phyloP scores from a whole-genome alignment of 2,113 vertebrate species.

The Corythornis madagascariensis region DNA sequence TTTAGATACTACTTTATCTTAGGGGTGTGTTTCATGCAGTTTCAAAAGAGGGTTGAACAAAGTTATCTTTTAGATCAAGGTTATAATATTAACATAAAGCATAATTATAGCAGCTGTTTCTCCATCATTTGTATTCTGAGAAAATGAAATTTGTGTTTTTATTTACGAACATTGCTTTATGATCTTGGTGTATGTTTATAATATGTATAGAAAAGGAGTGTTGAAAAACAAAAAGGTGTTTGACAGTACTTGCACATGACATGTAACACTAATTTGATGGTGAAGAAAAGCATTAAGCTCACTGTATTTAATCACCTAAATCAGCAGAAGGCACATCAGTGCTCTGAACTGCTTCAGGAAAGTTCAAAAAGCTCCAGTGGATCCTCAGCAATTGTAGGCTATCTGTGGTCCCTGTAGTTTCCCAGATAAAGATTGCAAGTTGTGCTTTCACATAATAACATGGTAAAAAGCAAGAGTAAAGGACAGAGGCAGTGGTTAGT shows the following conservation, averaged over 20 bases:
- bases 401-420: background rate
- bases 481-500: background rate
- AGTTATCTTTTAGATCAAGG: background rate
- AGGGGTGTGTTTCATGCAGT: background rate
- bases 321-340: background rate
- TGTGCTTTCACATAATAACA: constrained; percentile 13
- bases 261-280: background rate
- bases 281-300: background rate
- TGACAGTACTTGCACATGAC: background rate
- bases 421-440: background rate
- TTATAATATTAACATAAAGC: background rate
- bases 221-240: background rate
- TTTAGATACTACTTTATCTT: background rate
- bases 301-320: background rate
- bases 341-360: background rate
- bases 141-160: background rate
- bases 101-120: background rate
- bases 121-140: background rate
- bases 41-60: background rate
- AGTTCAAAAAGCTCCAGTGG: background rate
- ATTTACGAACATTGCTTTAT: background rate
- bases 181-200: background rate
- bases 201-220: background rate
- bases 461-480: background rate
- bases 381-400: background rate